Base-by-base conservation (phyloP, 53 echinoderm and acorn worm species). In the Luidia sarsii region DNA sequence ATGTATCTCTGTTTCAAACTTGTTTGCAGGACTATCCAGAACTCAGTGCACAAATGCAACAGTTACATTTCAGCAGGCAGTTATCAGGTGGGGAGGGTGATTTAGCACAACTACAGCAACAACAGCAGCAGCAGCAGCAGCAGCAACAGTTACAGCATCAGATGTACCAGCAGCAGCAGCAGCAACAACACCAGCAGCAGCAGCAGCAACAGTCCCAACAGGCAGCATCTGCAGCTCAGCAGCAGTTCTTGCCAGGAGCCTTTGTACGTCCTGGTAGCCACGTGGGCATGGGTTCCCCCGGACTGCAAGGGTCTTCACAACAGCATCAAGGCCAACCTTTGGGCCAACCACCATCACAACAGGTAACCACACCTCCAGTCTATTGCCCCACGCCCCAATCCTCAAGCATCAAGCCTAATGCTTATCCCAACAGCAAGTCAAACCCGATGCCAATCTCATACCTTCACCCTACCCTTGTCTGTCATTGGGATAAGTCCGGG, bases 21-120 rank as follows among this genome's bases (percentile, higher is more conserved):
- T 57, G 16, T 43, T 11, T 50, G 2, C 65, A 91, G 91, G 87
- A 91, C 59, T 83, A 70, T 70, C 82, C 57, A 30, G 88, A 92
- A 29, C 2, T 89, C 10, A 85, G 38, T 55, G 65, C 73, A 33
- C 92, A 92, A 53, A 52, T 89, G 77, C 92, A 92, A 55, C 75
- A 82, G 37, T 41, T 88, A 5, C 67, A 72, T 18, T 67, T 89
- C 31, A 31, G 82, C n/a, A 65, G 86, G 35, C 88, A 89, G 77
- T 50, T 85, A 24, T 85, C 88, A 0, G 92, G 85, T 3, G 88
- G 85, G 22, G 89, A 86, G n/a, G 65, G 86, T 36, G 89, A 63
- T 64, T 2, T 69, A 37, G 31, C 70, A 30, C 49, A 65, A 19
- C 60, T 38, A 50, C 27, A 55, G 71, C 65, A 85, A 39, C 75